Base-by-base conservation (phyloP, 2,888 invertebrate genomes). In the Ormyrus labotus region DNA sequence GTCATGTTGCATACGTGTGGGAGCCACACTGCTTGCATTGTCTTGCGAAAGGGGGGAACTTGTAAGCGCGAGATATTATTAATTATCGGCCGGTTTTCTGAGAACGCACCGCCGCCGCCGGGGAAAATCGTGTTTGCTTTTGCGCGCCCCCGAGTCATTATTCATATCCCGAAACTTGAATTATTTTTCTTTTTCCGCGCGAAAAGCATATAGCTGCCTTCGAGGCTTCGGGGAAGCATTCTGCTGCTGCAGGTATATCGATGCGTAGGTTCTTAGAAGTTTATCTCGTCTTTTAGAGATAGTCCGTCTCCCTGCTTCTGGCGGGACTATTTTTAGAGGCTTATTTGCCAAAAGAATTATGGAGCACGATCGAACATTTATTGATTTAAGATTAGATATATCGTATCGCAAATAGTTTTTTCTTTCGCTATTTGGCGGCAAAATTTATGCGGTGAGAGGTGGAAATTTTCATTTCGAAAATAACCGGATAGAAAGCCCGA, bases 41-140 rank as follows among this genome's bases (percentile, higher is more conserved):
- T 34, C 34, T 34, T 34, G 34, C 34, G 34, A 34, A 34, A 34
- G 34, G 34, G 34, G 34, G 34, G 34, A 34, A 4, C 34, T 34
- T 34, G 34, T 34, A 4, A 2, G 34, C 34, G 34, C 34, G 34
- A 34, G 34, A 34, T 34, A 34, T 34, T 78, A 78, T 78, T 78
- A 68, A 78, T 78, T 78, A 73, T 78, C 78, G 51, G 68, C n/a
- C 50, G 34, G 68, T 2, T 5, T 78, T 73, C 78, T 5, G 47
- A 47, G 78, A 78, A 19, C 51, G 68, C 57, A n/a, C 34, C 48
- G 47, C 55, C 10, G 6, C 45, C 6, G 9, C n/a, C 10, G 19
- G 48, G 47, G 71, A 60, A 60, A 77, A 58, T 70, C 60, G 74
- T 60, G 3, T 34, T 67, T 50, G 70, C 45, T 53, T 64, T 67